Percentiles rank a stretch among this genome's conserved stretches.
These are phyloP conservation scores for Danio jaintianensis DNA, from an alignment of 2,797 vertebrate genomes.

Conservation along the genomic window DNA sequence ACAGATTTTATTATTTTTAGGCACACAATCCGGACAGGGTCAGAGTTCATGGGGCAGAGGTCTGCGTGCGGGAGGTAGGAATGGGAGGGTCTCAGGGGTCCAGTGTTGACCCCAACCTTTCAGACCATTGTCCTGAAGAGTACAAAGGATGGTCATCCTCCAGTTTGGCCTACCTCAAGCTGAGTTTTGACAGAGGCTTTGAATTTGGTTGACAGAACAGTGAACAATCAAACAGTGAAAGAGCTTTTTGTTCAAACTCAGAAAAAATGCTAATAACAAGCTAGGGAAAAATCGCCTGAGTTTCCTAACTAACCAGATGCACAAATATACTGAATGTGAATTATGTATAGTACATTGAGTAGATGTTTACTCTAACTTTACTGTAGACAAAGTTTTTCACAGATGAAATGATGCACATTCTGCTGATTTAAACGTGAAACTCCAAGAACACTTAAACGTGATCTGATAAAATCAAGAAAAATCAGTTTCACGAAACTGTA, in stretches of 20 bases:
- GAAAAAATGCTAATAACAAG: slow-evolving; percentile 4
- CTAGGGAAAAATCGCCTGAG: too few relatives aligned
- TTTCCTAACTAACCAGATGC: too few relatives aligned
- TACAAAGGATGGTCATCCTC: slow-evolving; percentile 74
- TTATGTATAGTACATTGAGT: too few relatives aligned
- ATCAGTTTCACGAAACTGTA: too few relatives aligned
- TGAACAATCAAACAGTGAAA: slow-evolving; percentile 40
- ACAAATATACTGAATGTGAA: too few relatives aligned
- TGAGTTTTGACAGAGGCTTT: slow-evolving; percentile 64
- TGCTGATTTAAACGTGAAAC: too few relatives aligned
- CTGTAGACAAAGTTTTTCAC: too few relatives aligned
- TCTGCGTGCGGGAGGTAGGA: slow-evolving; percentile 66
- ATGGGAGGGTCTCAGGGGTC: slow-evolving; percentile 61
- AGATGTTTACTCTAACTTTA: too few relatives aligned
- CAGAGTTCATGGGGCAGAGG: slow-evolving; percentile 76
- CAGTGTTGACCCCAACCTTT: slow-evolving; percentile 73
- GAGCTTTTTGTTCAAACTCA: slow-evolving; percentile 16
- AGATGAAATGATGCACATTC: too few relatives aligned
- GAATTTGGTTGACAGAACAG: slow-evolving; percentile 63
- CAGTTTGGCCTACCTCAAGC: slow-evolving; percentile 69
- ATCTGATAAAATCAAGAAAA: too few relatives aligned
- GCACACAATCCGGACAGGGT: slow-evolving; percentile 75
- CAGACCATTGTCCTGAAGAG: slow-evolving; percentile 71
- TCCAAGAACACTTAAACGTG: too few relatives aligned
- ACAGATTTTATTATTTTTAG: slow-evolving; percentile 80